A percentile compares a stretch with the other conserved stretches of the same genome.
Evolutionary conservation across 2,113 vertebrate genomes (phyloP).

Genomic region (Petaurus breviceps): DNA sequence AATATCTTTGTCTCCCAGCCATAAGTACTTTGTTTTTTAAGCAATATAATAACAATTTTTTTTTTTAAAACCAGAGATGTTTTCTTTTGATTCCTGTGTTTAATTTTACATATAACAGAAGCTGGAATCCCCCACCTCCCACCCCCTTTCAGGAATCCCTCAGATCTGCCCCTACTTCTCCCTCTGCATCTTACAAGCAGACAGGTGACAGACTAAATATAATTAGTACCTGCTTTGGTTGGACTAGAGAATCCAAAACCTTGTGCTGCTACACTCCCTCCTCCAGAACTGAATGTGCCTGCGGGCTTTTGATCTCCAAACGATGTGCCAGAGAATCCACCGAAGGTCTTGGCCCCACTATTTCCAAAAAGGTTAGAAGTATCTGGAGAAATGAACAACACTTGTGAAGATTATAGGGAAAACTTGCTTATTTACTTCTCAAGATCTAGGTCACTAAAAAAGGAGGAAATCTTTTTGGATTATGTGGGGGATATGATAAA

Average conservation of each 20-base stretch:
- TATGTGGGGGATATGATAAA: not conserved
- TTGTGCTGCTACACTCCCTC: constrained; percentile 93
- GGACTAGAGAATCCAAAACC: constrained; percentile 94
- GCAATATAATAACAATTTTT: not conserved
- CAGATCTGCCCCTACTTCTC: not conserved
- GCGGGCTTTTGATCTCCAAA: constrained; percentile 94
- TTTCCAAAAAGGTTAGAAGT: constrained; percentile 91
- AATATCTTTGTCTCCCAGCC: not conserved
- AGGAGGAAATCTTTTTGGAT: not conserved
- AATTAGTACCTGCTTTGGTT: constrained; percentile 90
- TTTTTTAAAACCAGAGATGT: not conserved
- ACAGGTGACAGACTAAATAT: not conserved
- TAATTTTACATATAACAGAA: not conserved
- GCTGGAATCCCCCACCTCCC: not conserved
- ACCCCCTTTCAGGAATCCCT: not conserved
- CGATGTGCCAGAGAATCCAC: constrained; percentile 86
- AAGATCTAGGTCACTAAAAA: not conserved
- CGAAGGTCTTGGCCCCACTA: constrained; percentile 92
- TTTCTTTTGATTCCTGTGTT: not conserved
- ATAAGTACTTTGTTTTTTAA: not conserved
- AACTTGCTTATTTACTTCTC: not conserved
- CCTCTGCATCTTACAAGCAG: not conserved
- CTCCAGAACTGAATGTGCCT: constrained; percentile 93
- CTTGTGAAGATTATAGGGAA: not conserved
- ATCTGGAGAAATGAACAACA: constrained; percentile 80